Evolutionary conservation across 2,888 invertebrate genomes (phyloP).

Genomic region (Crocallis elinguaria): DNA sequence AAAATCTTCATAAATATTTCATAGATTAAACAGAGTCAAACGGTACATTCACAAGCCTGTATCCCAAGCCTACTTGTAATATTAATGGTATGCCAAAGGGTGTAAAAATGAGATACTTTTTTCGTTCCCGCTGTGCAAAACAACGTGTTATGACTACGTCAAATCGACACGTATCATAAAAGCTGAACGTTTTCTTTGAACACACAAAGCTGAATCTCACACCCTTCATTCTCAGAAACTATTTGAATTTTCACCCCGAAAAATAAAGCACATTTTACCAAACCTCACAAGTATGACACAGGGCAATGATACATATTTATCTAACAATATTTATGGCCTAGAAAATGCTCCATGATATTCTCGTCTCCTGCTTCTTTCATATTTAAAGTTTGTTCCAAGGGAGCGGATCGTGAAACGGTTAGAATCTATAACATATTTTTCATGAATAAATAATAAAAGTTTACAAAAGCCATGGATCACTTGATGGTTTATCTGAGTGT

Average conservation of each 20-base stretch:
- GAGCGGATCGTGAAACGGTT: slow-evolving; percentile 52
- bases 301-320: slow-evolving; percentile 82
- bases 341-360: slow-evolving; percentile 69
- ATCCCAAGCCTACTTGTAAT: slow-evolving; percentile 5
- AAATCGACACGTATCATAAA: slow-evolving; percentile 56
- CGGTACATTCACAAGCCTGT: not conserved
- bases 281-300: slow-evolving; percentile 62
- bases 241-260: slow-evolving; percentile 65
- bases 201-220: slow-evolving; percentile 43
- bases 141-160: slow-evolving; percentile 51
- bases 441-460: slow-evolving; percentile 36
- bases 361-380: slow-evolving; percentile 65
- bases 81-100: slow-evolving; percentile 28
- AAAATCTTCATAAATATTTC: not conserved
- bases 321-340: slow-evolving; percentile 78
- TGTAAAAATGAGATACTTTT: slow-evolving; percentile 33
- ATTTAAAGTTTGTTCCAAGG: slow-evolving; percentile 77
- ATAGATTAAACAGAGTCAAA: not conserved
- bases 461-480: slow-evolving; percentile 11
- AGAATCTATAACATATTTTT: slow-evolving; percentile 55
- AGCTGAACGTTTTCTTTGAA: slow-evolving; percentile 51
- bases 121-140: slow-evolving; percentile 41
- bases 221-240: slow-evolving; percentile 56
- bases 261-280: slow-evolving; percentile 52
- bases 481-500: not conserved